These are phyloP conservation scores for Macrotis lagotis DNA, from an alignment of 2,113 vertebrate genomes.

Conservation along the genomic window DNA sequence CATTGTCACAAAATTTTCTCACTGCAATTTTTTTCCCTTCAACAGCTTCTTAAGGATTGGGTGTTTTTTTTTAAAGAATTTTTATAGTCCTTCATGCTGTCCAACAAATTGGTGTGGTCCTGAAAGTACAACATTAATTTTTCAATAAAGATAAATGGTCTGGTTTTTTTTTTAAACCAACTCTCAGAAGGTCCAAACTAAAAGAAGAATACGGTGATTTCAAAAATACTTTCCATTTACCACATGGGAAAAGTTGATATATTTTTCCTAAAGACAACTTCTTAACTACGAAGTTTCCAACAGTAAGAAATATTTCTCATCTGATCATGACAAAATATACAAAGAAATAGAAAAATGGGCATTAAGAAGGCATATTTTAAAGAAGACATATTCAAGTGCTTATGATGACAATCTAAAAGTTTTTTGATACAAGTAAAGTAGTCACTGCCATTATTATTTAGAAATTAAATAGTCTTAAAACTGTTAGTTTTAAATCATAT, in stretches of 20 bases:
- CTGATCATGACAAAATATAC: not conserved
- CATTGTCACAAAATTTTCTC: conserved; percentile 36
- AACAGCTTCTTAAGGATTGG: not conserved
- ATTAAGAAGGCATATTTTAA: not conserved
- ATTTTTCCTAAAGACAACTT: conserved; percentile 4
- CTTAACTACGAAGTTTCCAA: not conserved
- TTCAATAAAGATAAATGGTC: conserved; percentile 15
- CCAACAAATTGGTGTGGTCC: not conserved
- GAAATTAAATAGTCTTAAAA: not conserved
- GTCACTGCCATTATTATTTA: not conserved
- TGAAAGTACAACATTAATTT: conserved; percentile 15
- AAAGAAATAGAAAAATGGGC: not conserved
- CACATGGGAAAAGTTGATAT: not conserved
- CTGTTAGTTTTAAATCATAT: conserved; percentile 33
- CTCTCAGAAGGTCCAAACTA: conserved; percentile 22
- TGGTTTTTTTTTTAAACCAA: conserved; percentile 33
- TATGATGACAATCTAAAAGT: conserved; percentile 20
- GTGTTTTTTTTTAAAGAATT: not conserved
- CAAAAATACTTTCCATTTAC: conserved; percentile 3
- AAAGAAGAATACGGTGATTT: not conserved
- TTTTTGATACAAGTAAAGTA: conserved; percentile 13
- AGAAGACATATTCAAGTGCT: not conserved
- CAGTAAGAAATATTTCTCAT: not conserved
- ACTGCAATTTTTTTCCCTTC: not conserved
- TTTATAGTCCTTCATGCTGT: conserved; percentile 21